Conservation (phyloP, 2,113 vertebrate species). For the Cisticola juncidis region DNA sequence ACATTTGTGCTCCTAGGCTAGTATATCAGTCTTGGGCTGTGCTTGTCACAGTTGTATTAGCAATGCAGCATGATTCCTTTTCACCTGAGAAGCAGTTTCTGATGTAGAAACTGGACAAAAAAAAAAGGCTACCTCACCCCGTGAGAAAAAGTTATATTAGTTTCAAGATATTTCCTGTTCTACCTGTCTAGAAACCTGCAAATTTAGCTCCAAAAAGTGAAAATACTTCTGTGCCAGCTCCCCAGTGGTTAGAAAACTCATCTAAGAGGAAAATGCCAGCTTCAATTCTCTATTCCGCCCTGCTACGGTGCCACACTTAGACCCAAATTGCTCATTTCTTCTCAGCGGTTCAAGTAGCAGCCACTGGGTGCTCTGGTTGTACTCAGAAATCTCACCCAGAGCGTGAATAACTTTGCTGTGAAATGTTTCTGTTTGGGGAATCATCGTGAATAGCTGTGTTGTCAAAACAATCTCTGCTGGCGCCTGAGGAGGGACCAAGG, state of each 20-base stretch:
- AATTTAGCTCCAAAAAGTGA: neutral
- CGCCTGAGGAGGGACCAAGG: fast-evolving
- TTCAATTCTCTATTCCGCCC: fast-evolving
- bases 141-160: neutral
- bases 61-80: neutral
- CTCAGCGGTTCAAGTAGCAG: neutral
- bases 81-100: neutral
- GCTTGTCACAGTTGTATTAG: neutral
- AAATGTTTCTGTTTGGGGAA: neutral
- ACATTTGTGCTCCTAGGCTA: neutral
- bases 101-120: neutral
- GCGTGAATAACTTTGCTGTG: neutral
- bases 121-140: neutral
- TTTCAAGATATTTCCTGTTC: neutral
- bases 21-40: too few relatives aligned
- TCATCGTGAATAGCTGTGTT: neutral
- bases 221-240: neutral
- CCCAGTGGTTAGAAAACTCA: neutral
- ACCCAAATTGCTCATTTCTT: neutral
- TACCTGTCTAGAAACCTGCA: neutral
- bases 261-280: neutral
- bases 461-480: conserved; percentile 27
- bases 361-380: fast-evolving
- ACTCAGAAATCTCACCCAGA: neutral
- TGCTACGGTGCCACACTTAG: neutral